Evolutionary conservation across 2,113 vertebrate species (phyloP).

Genomic region (Leptobrachium leishanense): DNA sequence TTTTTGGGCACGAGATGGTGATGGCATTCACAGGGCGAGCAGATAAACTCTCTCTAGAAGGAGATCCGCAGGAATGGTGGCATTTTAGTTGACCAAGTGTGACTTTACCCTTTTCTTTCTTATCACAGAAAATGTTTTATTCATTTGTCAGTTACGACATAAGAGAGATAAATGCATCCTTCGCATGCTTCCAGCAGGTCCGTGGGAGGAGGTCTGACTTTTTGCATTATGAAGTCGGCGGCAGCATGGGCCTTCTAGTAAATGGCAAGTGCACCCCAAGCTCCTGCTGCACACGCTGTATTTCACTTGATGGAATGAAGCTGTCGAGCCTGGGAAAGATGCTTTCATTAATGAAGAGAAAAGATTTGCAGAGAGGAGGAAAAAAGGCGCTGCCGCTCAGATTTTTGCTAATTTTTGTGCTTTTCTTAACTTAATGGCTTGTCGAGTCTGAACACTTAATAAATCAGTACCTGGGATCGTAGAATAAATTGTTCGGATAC

Average conservation of each 20-base stretch:
- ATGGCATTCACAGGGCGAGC: neutral
- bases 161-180: neutral
- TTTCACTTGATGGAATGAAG: neutral
- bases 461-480: slow-evolving; percentile 18
- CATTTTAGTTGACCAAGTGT: neutral
- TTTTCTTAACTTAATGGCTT: neutral
- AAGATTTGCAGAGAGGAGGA: neutral
- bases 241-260: neutral
- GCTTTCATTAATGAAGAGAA: neutral
- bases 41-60: neutral
- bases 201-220: no score
- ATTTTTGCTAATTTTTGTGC: neutral
- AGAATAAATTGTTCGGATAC: slow-evolving; percentile 2
- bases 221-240: neutral
- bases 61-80: neutral
- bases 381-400: neutral
- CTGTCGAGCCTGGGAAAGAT: neutral
- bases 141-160: neutral
- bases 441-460: slow-evolving; percentile 11
- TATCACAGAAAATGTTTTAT: neutral
- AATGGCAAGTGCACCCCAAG: neutral
- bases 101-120: neutral
- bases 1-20: neutral
- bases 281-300: neutral
- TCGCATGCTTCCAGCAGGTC: neutral